Evolutionary conservation across 2,113 vertebrate genomes (phyloP), one percentile per base, ranked within the genome.

Genomic region (Hippocampus abdominalis): DNA sequence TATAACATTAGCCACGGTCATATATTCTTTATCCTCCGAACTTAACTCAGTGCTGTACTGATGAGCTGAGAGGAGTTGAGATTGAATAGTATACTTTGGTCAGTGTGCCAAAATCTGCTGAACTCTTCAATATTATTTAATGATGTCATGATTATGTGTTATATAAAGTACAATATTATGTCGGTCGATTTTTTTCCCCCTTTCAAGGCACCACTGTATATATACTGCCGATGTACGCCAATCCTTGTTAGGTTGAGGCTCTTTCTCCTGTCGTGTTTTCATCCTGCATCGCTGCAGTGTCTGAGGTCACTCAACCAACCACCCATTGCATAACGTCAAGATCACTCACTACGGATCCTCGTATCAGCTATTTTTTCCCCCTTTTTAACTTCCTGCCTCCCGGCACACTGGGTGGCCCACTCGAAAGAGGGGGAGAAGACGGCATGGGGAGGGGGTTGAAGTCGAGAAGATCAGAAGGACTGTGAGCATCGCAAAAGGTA

Each of bases 241-340:
- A 68, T 72, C 6, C 4, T 63, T 67, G 78, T 54, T 54, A 71
- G 68, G 60, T 68, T 18, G 48, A 6, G 48, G 20, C 9, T 64
- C 39, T 0, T 21, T 51, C 21, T 54, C 62, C 39, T 49, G 73
- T 36, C 42, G 1, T 72, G 73, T 48, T 63, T 40, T 46, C 18
- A 64, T 69, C 49, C 68, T 56, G 46, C 56, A 53, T 76, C 73
- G 77, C 76, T 76, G 78, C 84, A 85, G 81, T 64, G 12, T 85
- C 76, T 76, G 73, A 75, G 78, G 87, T 82, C 81, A 81, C 69
- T 51, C 70, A 81, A 78, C 63, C 70, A 81, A 78, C 63, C 75
- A 66, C 59, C 73, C 53, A 75, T 86, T 80, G 74, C 77, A 69
- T 81, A 87, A 87, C 61, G 9, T 56, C 69, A 66, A 57, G 73